Base-by-base conservation (phyloP, 2,888 invertebrate genomes). In the Acronicta psi region DNA sequence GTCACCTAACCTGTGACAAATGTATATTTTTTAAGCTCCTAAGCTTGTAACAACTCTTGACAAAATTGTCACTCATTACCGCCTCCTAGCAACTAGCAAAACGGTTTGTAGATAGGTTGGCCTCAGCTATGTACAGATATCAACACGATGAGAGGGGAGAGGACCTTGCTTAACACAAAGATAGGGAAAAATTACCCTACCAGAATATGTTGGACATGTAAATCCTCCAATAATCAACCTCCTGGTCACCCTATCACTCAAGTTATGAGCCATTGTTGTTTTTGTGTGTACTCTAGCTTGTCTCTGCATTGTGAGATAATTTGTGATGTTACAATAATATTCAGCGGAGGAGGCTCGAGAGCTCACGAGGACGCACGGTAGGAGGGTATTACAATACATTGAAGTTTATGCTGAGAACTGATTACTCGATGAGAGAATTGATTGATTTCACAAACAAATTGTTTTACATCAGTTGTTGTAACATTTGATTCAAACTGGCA, bases 211-310 rank as follows among this genome's bases (percentile, higher is more conserved):
- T 29, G 29, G 13, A 11, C 2, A 29, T 8, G 41, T 7, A 14
- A 41, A 20, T 54, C 44, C 16, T 8, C 0, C 11, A 5, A 45
- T 11, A 50, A 16, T 25, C n/a, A 18, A 49, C 51, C 57, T 25
- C 7, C 43, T 73, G 9, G 83, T 61, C 71, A 73, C 76, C 67
- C 31, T 59, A 44, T 53, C 73, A 71, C 75, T 80, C 69, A 66
- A 79, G 78, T 77, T 77, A 80, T 80, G 79, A 79, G 65, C 80
- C 80, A 85, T 87, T 88, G 87, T 88, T 87, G 83, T 87, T 88
- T 86, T 84, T 85, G 81, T 80, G 67, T 77, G 64, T 73, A 72
- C 75, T 73, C 73, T 72, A 64, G 65, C 66, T 67, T 74, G 73
- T 75, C 72, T 70, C 62, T 65, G 74, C 64, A 60, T 76, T 75